These are phyloP conservation scores for Danio jaintianensis DNA, from an alignment of 2,797 vertebrate genomes.

Conservation along the genomic window DNA sequence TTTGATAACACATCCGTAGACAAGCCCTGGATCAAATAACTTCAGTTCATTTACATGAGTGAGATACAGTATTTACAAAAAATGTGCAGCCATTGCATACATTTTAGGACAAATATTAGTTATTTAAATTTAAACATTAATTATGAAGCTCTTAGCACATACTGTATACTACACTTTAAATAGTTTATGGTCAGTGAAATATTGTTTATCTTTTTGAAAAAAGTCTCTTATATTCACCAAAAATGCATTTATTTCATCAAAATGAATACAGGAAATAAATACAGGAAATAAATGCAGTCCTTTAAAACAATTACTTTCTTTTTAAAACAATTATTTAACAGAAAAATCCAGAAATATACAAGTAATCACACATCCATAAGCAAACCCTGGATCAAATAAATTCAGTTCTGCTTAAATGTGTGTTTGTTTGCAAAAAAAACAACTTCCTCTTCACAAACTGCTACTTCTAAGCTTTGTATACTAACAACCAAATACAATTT, in stretches of 20 bases:
- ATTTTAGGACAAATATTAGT: not conserved
- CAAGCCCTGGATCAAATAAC: not conserved
- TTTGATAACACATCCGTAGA: slow-evolving; percentile 55
- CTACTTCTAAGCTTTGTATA: not conserved
- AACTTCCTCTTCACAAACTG: not conserved
- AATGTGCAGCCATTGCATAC: not conserved
- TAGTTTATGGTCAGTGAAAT: not conserved
- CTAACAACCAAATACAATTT: not conserved
- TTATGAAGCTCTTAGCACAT: not conserved
- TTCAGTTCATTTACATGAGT: not conserved
- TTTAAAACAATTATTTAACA: not conserved
- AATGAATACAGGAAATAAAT: no score
- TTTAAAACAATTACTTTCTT: not conserved
- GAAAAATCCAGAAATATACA: no score
- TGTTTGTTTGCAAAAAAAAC: not conserved
- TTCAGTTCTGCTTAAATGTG: no score
- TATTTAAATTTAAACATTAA: not conserved
- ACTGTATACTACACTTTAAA: not conserved
- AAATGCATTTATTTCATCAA: no score
- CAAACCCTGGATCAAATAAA: no score
- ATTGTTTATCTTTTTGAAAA: not conserved
- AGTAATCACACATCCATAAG: no score
- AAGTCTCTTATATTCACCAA: not conserved
- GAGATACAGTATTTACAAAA: not conserved
- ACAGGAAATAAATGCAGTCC: not conserved